A percentile compares a stretch with the other conserved stretches of the same genome.
Evolutionary conservation across 2,888 invertebrate genomes (phyloP).

Genomic region (Parthenolecanium corni): DNA sequence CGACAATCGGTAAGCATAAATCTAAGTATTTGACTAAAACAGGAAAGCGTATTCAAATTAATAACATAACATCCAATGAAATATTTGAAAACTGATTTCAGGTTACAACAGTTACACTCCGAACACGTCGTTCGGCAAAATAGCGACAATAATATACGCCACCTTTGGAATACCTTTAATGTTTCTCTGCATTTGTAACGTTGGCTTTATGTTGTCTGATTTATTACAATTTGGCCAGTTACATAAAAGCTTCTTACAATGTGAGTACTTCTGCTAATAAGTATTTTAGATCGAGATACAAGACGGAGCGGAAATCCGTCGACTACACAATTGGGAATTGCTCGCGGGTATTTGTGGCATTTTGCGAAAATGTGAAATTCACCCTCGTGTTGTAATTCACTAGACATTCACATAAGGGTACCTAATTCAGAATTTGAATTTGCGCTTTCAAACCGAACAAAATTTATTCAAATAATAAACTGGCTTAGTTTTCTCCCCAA

Average conservation of each 20-base stretch:
- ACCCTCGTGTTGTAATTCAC: too few species aligned
- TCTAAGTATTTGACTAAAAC: not conserved
- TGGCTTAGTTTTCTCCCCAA: too few species aligned
- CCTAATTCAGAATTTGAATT: too few species aligned
- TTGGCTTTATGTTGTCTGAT: conserved; percentile 18
- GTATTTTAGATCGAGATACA: too few species aligned
- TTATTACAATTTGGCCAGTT: conserved; percentile 13
- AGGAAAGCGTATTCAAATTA: not conserved
- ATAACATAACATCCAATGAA: too few species aligned
- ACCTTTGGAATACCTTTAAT: conserved; percentile 22
- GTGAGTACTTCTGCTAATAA: not conserved
- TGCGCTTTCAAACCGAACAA: too few species aligned
- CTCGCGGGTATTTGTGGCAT: too few species aligned
- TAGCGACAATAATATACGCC: conserved; percentile 24
- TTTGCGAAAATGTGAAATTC: too few species aligned
- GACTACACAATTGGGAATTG: too few species aligned
- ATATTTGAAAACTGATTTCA: not conserved
- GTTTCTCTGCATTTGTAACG: conserved; percentile 16
- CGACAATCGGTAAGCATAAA: conserved; percentile 14
- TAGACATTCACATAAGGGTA: too few species aligned
- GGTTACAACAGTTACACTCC: conserved; percentile 19
- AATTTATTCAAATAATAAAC: too few species aligned
- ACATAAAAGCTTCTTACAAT: conserved; percentile 1
- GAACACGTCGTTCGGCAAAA: conserved; percentile 20
- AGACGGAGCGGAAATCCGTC: too few species aligned